These are phyloP conservation scores for Microtus oregoni DNA, from an alignment of 2,113 vertebrate genomes.

Conservation along the genomic window DNA sequence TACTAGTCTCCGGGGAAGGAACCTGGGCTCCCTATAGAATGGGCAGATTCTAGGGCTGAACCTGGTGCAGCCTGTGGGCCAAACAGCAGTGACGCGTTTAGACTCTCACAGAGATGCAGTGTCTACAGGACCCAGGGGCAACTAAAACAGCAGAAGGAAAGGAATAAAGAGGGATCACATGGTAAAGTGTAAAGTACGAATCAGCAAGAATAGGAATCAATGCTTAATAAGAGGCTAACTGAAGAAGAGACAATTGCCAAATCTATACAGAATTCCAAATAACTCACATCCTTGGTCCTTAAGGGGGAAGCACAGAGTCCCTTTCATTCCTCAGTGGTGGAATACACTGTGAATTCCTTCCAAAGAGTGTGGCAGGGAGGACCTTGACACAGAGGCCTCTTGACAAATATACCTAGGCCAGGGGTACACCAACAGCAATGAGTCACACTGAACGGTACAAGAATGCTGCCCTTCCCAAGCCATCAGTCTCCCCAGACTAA, in stretches of 20 bases:
- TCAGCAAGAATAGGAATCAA: rapidly evolving
- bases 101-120: rapidly evolving
- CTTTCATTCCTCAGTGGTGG: not conserved
- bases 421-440: rapidly evolving
- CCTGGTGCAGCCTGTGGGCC: rapidly evolving
- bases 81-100: rapidly evolving
- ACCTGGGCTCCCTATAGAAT: not conserved
- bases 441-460: rapidly evolving
- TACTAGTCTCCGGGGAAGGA: rapidly evolving
- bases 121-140: rapidly evolving
- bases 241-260: too few relatives aligned
- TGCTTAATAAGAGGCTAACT: rapidly evolving
- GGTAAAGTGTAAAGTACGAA: rapidly evolving
- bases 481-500: rapidly evolving
- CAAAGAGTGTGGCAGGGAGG: rapidly evolving
- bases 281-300: rapidly evolving
- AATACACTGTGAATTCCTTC: not conserved
- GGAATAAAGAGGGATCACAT: rapidly evolving
- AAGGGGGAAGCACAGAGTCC: rapidly evolving
- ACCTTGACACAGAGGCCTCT: rapidly evolving
- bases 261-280: not conserved
- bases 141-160: not conserved
- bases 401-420: not conserved
- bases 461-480: not conserved
- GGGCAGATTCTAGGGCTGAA: rapidly evolving